phyloP scores from a whole-genome alignment of 2,888 invertebrate genomes.

The Yponomeuta plumbellus region DNA sequence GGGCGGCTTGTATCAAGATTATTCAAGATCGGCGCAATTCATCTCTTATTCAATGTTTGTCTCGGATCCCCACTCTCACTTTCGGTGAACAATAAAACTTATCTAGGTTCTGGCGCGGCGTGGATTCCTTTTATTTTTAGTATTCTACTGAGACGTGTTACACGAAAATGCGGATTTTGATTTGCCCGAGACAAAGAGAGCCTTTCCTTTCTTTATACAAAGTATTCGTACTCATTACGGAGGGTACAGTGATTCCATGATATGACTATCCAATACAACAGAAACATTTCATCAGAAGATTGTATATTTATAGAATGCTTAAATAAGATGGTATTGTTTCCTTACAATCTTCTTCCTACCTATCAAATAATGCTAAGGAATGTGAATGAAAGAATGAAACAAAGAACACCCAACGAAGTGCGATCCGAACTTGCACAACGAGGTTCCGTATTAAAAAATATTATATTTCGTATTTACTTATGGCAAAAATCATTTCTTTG shows the following conservation, averaged over 20 bases:
- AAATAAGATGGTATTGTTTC: too few species aligned
- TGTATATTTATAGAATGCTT: too few species aligned
- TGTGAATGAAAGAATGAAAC: too few species aligned
- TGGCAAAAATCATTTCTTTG: too few species aligned
- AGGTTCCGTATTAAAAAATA: too few species aligned
- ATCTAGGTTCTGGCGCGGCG: constrained; percentile 8
- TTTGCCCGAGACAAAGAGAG: not conserved
- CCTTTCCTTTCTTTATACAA: not conserved
- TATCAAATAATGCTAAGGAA: too few species aligned
- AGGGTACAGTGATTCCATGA: not conserved
- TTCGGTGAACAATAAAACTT: constrained; percentile 4
- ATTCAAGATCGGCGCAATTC: not conserved
- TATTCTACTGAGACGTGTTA: constrained; percentile 9
- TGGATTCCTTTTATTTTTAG: constrained; percentile 5
- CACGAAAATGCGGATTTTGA: not conserved
- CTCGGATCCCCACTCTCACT: constrained; percentile 30
- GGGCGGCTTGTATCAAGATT: not conserved
- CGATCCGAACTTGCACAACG: too few species aligned
- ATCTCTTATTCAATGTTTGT: constrained; percentile 41
- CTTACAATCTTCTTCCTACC: too few species aligned
- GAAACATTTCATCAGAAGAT: not conserved
- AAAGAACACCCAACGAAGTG: too few species aligned
- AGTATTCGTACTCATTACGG: not conserved
- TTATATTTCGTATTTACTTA: too few species aligned
- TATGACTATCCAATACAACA: not conserved